A percentile compares a stretch with the other conserved stretches of the same genome.
phyloP scores from a whole-genome alignment of 2,113 vertebrate species.

The Sigmodon hispidus region DNA sequence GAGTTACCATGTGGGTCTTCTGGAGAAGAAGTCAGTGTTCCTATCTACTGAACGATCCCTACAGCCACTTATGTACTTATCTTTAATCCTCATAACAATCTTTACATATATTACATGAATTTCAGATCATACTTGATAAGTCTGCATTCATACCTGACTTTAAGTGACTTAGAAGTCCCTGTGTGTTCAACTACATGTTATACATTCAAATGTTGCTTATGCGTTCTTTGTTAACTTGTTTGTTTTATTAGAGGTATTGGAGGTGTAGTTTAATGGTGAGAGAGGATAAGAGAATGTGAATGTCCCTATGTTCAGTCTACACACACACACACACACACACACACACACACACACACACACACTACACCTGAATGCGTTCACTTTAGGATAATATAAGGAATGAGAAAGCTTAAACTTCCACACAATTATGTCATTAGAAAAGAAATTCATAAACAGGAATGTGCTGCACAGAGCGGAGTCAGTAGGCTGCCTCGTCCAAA shows the following conservation, averaged over 20 bases:
- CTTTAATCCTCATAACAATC: neutral
- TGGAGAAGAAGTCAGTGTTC: neutral
- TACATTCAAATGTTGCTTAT: neutral
- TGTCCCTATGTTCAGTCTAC: neutral
- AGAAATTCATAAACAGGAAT: neutral
- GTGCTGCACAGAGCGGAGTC: neutral
- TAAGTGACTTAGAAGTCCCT: neutral
- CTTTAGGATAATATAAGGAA: conserved; percentile 26
- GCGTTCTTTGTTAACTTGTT: neutral
- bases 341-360: neutral
- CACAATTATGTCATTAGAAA: neutral
- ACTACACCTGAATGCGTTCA: neutral
- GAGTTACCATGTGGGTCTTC: neutral
- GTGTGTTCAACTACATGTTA: neutral
- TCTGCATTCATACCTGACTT: neutral
- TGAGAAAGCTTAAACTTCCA: neutral
- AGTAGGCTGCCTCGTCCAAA: neutral
- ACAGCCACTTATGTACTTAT: neutral
- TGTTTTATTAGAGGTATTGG: neutral
- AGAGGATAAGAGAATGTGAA: neutral
- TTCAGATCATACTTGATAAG: neutral
- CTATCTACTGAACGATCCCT: neutral
- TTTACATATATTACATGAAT: neutral
- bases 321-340: neutral
- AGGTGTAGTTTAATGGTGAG: neutral